phyloP scores from a whole-genome alignment of 2,113 vertebrate species.

The Macrotus californicus region DNA sequence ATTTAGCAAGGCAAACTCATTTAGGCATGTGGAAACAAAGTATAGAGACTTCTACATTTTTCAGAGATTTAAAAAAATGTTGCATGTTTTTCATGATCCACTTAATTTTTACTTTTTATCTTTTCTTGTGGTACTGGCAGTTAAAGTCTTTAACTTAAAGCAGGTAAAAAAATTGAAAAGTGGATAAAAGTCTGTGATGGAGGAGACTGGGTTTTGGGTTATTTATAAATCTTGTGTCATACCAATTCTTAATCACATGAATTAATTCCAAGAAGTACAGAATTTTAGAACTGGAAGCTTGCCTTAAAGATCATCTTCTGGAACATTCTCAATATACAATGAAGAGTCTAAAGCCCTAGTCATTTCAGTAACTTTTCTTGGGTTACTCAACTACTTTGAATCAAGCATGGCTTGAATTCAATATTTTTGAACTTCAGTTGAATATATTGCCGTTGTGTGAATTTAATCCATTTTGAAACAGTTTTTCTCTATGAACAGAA shows the following conservation, averaged over 20 bases:
- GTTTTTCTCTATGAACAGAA: not conserved
- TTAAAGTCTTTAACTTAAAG: constrained; percentile 3
- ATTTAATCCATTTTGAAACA: not conserved
- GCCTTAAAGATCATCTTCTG: not conserved
- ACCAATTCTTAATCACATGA: not conserved
- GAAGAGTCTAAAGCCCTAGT: not conserved
- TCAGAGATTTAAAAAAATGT: not conserved
- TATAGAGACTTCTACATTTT: not conserved
- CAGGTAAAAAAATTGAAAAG: not conserved
- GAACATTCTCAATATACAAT: not conserved
- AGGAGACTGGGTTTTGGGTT: not conserved
- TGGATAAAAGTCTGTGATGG: not conserved
- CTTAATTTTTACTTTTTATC: not conserved
- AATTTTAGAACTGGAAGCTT: not conserved
- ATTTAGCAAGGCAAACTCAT: not conserved
- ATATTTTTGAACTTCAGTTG: not conserved
- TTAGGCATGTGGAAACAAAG: constrained; percentile 1
- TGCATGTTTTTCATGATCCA: not conserved
- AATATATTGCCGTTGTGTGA: not conserved
- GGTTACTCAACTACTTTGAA: not conserved
- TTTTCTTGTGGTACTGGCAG: not conserved
- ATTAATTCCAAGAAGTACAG: constrained; percentile 30
- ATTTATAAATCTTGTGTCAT: not conserved
- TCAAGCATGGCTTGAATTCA: constrained; percentile 24
- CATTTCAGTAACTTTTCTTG: not conserved